These are phyloP conservation scores for Chrysopa pallens DNA, from an alignment of 1,140 invertebrate genomes.

Conservation along the genomic window DNA sequence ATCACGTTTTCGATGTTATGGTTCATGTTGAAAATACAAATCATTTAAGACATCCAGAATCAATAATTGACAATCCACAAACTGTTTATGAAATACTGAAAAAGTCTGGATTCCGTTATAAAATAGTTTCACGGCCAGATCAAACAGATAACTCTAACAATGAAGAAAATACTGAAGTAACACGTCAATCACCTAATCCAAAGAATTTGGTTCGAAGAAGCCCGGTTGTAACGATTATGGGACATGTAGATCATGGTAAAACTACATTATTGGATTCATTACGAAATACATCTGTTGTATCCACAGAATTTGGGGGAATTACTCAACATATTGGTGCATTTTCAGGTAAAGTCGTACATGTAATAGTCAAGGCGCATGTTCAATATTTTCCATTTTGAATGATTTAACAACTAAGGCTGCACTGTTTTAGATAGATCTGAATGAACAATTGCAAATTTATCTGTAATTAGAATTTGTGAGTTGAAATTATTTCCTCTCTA, in stretches of 20 bases:
- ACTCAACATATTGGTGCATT: slow-evolving; percentile 99
- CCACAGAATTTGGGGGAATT: slow-evolving; percentile 94
- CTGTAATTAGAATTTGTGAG: no score
- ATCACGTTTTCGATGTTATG: slow-evolving; percentile 12
- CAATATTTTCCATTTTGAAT: not conserved
- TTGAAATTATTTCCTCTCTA: no score
- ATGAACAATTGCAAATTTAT: no score
- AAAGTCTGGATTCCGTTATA: slow-evolving; percentile 38
- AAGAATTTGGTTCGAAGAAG: slow-evolving; percentile 44
- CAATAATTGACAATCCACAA: slow-evolving; percentile 25
- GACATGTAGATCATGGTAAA: slow-evolving; percentile 98
- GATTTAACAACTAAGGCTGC: no score
- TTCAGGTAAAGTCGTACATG: slow-evolving; percentile 32
- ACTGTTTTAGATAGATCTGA: no score
- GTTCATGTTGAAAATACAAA: slow-evolving; percentile 14
- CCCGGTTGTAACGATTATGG: slow-evolving; percentile 96
- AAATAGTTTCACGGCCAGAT: slow-evolving; percentile 29
- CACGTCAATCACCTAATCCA: slow-evolving; percentile 36
- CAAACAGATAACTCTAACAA: slow-evolving; percentile 19
- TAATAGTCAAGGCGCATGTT: not conserved
- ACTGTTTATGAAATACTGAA: slow-evolving; percentile 44
- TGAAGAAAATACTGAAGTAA: slow-evolving; percentile 26
- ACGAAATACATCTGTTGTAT: slow-evolving; percentile 69
- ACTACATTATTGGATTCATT: slow-evolving; percentile 89
- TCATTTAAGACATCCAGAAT: slow-evolving; percentile 10